Conservation (phyloP, 2,797 vertebrate species). For the Muscicapa comitata region DNA sequence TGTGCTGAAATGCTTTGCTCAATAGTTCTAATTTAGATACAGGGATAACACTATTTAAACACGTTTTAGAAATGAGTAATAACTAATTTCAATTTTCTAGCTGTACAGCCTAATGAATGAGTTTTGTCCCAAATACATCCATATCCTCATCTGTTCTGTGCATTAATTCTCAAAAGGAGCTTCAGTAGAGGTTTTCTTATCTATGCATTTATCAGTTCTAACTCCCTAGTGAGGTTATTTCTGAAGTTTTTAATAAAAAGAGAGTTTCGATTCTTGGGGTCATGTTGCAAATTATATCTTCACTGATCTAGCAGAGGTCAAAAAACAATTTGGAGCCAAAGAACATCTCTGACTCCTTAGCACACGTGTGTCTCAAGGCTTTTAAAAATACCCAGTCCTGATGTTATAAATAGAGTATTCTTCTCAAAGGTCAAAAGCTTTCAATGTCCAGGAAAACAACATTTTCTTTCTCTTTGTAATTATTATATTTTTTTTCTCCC, state of each 20-base stretch:
- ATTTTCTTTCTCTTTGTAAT: not conserved
- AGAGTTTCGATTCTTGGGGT: slow-evolving; percentile 42
- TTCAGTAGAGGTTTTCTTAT: slow-evolving; percentile 36
- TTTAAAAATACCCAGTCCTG: slow-evolving; percentile 44
- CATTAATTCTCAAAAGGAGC: slow-evolving; percentile 34
- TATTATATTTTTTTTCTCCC: not conserved
- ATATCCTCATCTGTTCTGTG: slow-evolving; percentile 12
- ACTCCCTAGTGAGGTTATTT: slow-evolving; percentile 52
- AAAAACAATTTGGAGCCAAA: slow-evolving; percentile 21
- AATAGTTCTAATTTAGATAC: not conserved
- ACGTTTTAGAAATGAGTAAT: not conserved
- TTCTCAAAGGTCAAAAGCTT: slow-evolving; percentile 13
- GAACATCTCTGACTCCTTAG: slow-evolving; percentile 14
- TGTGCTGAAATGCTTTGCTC: not conserved
- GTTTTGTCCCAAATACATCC: not conserved
- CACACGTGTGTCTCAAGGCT: slow-evolving; percentile 11
- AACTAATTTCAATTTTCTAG: not conserved
- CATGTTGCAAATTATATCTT: slow-evolving; percentile 44
- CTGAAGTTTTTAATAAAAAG: slow-evolving; percentile 49
- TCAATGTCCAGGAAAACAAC: not conserved
- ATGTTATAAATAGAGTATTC: slow-evolving; percentile 53
- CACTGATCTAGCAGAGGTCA: slow-evolving; percentile 47
- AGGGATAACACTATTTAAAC: not conserved
- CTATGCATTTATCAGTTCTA: slow-evolving; percentile 28
- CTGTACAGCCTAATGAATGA: not conserved